A percentile compares a stretch with the other conserved stretches of the same genome.
phyloP scores from a whole-genome alignment of 1,140 invertebrate species.

The Bathynomus jamesi region DNA sequence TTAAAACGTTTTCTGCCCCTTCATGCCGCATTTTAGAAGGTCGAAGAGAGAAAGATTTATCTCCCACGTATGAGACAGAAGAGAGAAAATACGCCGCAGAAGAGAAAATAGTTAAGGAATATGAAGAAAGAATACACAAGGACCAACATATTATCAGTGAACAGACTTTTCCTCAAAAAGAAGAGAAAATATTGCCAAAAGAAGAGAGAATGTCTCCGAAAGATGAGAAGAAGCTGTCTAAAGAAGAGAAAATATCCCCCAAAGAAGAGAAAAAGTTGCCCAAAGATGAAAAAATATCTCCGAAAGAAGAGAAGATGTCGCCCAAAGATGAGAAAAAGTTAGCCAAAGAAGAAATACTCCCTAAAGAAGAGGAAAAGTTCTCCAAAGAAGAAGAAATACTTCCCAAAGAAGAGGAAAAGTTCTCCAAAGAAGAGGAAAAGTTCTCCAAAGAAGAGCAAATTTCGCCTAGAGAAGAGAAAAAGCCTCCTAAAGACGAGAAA shows the following conservation, averaged over 20 bases:
- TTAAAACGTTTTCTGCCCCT: neutral
- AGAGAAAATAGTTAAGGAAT: conserved; percentile 53
- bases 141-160: conserved; percentile 13
- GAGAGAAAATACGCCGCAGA: conserved; percentile 63
- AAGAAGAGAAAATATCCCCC: conserved; percentile 7
- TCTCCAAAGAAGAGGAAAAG: too few species aligned
- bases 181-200: neutral
- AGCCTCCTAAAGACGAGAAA: too few species aligned
- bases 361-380: too few species aligned
- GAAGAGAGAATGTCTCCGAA: conserved; percentile 10
- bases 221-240: too few species aligned
- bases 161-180: conserved; percentile 31
- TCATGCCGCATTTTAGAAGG: neutral
- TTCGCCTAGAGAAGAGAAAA: too few species aligned
- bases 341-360: too few species aligned
- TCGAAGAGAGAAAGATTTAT: neutral
- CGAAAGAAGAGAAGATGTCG: too few species aligned
- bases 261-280: neutral
- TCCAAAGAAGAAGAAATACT: too few species aligned
- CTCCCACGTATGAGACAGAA: conserved; percentile 51
- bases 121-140: too few species aligned
- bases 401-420: too few species aligned
- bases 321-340: too few species aligned
- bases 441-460: too few species aligned
- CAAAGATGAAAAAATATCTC: neutral